Conservation (phyloP, 2,888 invertebrate species). For the Aphodius sticticus region DNA sequence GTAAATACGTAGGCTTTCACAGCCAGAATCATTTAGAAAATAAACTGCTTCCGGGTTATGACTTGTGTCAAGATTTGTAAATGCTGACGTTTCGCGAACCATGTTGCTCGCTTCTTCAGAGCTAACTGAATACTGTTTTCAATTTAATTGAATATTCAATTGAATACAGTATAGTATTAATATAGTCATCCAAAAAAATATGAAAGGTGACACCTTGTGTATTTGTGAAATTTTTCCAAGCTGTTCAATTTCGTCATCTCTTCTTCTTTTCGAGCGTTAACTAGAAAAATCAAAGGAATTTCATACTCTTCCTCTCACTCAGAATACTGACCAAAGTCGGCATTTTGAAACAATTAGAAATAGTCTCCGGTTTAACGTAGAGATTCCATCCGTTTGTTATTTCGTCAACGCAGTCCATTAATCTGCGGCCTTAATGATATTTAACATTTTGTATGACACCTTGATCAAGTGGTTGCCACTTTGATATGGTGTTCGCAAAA, state of each 20-base stretch:
- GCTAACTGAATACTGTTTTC: no score
- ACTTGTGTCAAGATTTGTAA: no score
- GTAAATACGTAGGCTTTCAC: no score
- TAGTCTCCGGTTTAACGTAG: constrained; percentile 13
- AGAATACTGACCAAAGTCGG: constrained; percentile 29
- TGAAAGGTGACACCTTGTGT: constrained; percentile 32
- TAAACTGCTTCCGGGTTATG: no score
- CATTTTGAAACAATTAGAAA: constrained; percentile 29
- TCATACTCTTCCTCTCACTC: constrained; percentile 39
- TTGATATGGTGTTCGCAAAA: constrained; percentile 13
- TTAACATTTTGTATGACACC: constrained; percentile 5
- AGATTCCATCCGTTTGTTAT: constrained; percentile 13
- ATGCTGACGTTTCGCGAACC: no score
- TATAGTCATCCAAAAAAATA: constrained; percentile 37
- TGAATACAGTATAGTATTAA: no score
- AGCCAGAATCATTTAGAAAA: no score
- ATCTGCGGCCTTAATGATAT: constrained; percentile 21
- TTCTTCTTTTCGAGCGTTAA: constrained; percentile 28
- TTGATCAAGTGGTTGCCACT: constrained; percentile 16
- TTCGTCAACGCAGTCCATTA: constrained; percentile 25
- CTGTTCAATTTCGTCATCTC: constrained; percentile 27
- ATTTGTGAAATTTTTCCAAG: constrained; percentile 32
- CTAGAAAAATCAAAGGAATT: constrained; percentile 36
- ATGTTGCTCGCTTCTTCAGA: no score
- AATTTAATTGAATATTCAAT: no score